These are phyloP conservation scores for Perdita meconis DNA, from an alignment of 2,888 invertebrate species.

Conservation along the genomic window DNA sequence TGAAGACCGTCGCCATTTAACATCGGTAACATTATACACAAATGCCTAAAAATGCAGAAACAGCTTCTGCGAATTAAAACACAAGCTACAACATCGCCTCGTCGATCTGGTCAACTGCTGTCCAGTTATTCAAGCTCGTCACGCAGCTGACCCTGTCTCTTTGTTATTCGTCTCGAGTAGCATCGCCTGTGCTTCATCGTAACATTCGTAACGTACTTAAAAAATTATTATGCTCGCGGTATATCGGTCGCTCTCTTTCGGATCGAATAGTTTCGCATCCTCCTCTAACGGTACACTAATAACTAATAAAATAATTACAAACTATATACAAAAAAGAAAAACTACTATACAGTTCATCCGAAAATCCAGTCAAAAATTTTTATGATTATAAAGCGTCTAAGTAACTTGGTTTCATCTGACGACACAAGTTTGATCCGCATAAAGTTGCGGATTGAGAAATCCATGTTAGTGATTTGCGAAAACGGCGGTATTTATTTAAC, in stretches of 20 bases:
- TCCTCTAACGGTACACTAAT: background rate
- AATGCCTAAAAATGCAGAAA: slow-evolving; percentile 4
- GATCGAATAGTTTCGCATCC: background rate
- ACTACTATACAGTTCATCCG: too few species aligned
- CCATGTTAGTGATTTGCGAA: too few species aligned
- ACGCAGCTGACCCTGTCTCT: slow-evolving; percentile 49
- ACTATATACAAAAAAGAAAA: too few species aligned
- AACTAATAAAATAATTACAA: too few species aligned
- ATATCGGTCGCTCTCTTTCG: background rate
- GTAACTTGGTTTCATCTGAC: too few species aligned
- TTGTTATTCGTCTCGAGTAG: slow-evolving; percentile 41
- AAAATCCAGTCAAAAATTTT: too few species aligned
- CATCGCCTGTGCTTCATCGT: slow-evolving; percentile 16
- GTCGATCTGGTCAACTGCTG: slow-evolving; percentile 39
- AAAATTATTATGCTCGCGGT: slow-evolving; percentile 13
- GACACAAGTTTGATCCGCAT: too few species aligned
- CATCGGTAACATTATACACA: slow-evolving; percentile 7
- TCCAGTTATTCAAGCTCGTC: slow-evolving; percentile 45
- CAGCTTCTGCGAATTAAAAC: slow-evolving; percentile 26
- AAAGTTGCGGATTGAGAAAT: too few species aligned
- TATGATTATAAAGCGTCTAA: too few species aligned
- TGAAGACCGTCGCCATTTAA: slow-evolving; percentile 3
- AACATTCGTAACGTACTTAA: slow-evolving; percentile 18
- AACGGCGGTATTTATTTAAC: too few species aligned
- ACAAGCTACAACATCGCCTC: slow-evolving; percentile 13